Percentiles rank a stretch among this genome's conserved stretches.
These are phyloP conservation scores for Drosophila ananassae DNA, from an alignment of 1,140 invertebrate genomes.

Conservation along the genomic window DNA sequence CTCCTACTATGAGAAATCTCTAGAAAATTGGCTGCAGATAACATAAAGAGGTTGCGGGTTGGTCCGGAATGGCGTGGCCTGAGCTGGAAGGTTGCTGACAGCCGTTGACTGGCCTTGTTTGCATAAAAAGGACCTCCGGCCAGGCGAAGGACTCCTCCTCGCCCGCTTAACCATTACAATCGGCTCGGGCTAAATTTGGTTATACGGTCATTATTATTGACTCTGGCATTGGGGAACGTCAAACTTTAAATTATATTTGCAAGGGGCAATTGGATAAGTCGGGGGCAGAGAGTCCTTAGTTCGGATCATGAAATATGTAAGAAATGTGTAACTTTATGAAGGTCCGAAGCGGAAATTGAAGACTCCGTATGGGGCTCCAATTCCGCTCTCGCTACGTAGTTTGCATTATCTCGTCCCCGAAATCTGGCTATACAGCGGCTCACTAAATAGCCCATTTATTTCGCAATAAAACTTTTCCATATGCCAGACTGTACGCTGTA, in stretches of 20 bases:
- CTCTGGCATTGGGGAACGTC: conserved; percentile 59
- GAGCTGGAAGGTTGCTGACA: conserved; percentile 50
- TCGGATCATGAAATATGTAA: conserved; percentile 8
- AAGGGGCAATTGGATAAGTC: conserved; percentile 73
- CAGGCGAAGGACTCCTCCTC: not conserved
- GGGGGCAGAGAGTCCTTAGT: conserved; percentile 10
- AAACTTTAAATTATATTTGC: conserved; percentile 81
- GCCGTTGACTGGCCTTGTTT: conserved; percentile 56
- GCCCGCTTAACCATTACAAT: conserved; percentile 31
- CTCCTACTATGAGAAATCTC: conserved; percentile 42
- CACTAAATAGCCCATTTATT: conserved; percentile 8
- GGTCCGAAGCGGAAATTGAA: conserved; percentile 28
- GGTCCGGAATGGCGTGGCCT: conserved; percentile 7
- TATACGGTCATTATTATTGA: conserved; percentile 81
- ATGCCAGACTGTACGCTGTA: conserved; percentile 9
- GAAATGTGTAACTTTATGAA: conserved; percentile 19
- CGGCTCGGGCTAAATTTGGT: conserved; percentile 71
- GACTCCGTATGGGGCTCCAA: not conserved
- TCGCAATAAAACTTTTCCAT: conserved; percentile 31
- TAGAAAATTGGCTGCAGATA: conserved; percentile 75
- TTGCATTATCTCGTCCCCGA: conserved; percentile 4
- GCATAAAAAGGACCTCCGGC: conserved; percentile 33
- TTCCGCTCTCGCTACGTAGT: not conserved
- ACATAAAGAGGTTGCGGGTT: conserved; percentile 57
- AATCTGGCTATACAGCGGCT: not conserved